Percentiles rank a stretch among this genome's conserved stretches.
These are phyloP conservation scores for Pollachius pollachius DNA, from an alignment of 2,113 vertebrate species.

Conservation along the genomic window DNA sequence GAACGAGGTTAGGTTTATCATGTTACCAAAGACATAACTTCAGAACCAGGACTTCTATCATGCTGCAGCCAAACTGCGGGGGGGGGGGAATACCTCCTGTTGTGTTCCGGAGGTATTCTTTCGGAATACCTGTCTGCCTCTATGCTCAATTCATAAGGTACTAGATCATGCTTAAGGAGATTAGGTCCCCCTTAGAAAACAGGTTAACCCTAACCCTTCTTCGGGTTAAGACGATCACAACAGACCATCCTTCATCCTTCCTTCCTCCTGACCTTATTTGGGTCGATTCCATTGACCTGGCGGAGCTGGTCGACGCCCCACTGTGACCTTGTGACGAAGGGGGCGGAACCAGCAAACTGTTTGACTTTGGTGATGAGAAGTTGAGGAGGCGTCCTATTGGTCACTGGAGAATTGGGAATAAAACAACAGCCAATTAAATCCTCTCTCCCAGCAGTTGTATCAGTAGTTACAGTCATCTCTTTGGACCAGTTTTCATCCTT, in stretches of 20 bases:
- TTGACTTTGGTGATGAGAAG: constrained; percentile 92
- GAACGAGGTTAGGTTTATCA: too few relatives aligned
- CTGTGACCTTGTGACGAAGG: constrained; percentile 84
- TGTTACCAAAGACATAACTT: too few relatives aligned
- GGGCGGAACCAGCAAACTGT: constrained; percentile 80
- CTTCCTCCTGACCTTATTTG: constrained; percentile 79
- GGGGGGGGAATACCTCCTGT: too few relatives aligned
- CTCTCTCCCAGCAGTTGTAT: neutral
- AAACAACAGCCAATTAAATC: neutral
- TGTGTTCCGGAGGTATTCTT: too few relatives aligned
- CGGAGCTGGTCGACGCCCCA: constrained; percentile 90
- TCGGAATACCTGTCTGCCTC: too few relatives aligned
- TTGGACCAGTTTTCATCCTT: neutral
- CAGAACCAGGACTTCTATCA: too few relatives aligned
- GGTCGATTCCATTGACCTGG: constrained; percentile 90
- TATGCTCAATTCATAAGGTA: too few relatives aligned
- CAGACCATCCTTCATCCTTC: neutral
- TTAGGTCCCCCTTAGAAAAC: too few relatives aligned
- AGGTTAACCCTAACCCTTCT: neutral
- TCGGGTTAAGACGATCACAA: neutral
- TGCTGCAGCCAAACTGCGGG: too few relatives aligned
- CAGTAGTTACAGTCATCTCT: neutral
- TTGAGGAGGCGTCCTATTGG: constrained; percentile 85
- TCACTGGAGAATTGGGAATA: constrained; percentile 70
- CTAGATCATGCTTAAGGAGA: too few relatives aligned